A percentile compares a stretch with the other conserved stretches of the same genome.
phyloP scores from a whole-genome alignment of 1,140 invertebrate genomes.

The Chionoecetes opilio region DNA sequence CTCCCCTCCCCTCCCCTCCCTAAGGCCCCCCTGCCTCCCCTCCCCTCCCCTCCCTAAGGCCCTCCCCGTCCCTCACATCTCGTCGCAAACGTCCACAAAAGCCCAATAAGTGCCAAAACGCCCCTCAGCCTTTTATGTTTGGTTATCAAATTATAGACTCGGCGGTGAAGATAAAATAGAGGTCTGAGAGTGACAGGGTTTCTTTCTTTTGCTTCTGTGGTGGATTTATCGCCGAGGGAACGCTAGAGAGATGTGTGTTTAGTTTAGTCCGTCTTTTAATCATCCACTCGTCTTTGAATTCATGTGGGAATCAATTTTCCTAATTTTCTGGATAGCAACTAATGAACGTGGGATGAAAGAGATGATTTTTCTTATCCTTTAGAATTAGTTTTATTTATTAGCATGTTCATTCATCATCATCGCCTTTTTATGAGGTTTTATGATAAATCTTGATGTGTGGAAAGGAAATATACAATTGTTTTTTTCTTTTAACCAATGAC shows the following conservation, averaged over 20 bases:
- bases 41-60: background rate
- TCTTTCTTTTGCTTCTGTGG: background rate
- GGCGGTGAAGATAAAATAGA: background rate
- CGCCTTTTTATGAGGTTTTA: background rate
- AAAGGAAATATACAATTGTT: no score
- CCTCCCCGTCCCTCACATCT: background rate
- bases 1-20: background rate
- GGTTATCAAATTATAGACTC: slow-evolving; percentile 66
- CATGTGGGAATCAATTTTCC: background rate
- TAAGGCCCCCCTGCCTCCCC: background rate
- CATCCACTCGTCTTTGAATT: background rate
- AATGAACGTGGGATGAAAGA: slow-evolving; percentile 20
- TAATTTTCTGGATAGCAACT: background rate
- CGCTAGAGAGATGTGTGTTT: background rate
- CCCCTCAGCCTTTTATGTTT: slow-evolving; percentile 42
- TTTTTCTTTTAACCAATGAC: no score
- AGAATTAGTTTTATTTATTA: background rate
- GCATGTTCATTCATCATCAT: background rate
- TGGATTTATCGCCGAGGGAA: background rate
- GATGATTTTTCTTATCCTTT: background rate
- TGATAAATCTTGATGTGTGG: no score
- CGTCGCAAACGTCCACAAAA: slow-evolving; percentile 30
- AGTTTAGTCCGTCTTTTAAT: background rate
- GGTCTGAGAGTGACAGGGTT: background rate
- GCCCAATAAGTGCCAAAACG: slow-evolving; percentile 59